Evolutionary conservation across 2,113 vertebrate genomes (phyloP), one percentile per base, ranked within the genome.

Genomic region (Lynx canadensis): DNA sequence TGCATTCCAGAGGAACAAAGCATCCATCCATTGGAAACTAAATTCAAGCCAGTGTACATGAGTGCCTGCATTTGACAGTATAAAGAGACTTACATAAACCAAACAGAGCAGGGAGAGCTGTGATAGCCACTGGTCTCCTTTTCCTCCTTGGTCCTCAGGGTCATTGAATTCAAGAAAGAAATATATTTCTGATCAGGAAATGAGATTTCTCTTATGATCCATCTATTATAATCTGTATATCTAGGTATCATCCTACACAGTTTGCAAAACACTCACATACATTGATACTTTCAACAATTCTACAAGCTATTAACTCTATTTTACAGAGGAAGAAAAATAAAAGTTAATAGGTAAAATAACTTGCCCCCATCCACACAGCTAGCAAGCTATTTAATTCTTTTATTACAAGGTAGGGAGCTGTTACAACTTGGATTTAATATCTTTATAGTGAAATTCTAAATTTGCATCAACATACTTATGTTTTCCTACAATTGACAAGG

Each of bases 151-250:
- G 38, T 94, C 45, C 31, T 91, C 18, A 76, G 36, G 5, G 5
- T 65, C 60, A 90, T 33, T 89, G 33, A 96, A 82, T 94, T 92
- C 31, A 95, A 92, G 41, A 41, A 88, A 87, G 13, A 76, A 95
- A 33, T 65, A n/a, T 7, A 80, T 80, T 69, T 87, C 48, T 90
- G 41, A 69, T 63, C 21, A 33, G 19, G 33, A 97, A 88, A 76
- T 95, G 33, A 41, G 16, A 50, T 83, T 89, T 71, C 50, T 60
- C 38, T 68, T 86, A 73, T 82, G 60, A 89, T 7, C 57, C n/a
- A 91, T 41, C 23, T 81, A 33, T 76, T 57, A 23, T 66, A 88
- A 74, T 80, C 23, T 90, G 6, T 4, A 18, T 81, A 93, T 76
- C 45, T 90, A 57, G 57, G 4, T 73, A 23, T 25, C n/a, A 76